Evolutionary conservation across 2,113 vertebrate species (phyloP), one percentile per base, ranked within the genome.

Genomic region (Erythrocercus mccallii): DNA sequence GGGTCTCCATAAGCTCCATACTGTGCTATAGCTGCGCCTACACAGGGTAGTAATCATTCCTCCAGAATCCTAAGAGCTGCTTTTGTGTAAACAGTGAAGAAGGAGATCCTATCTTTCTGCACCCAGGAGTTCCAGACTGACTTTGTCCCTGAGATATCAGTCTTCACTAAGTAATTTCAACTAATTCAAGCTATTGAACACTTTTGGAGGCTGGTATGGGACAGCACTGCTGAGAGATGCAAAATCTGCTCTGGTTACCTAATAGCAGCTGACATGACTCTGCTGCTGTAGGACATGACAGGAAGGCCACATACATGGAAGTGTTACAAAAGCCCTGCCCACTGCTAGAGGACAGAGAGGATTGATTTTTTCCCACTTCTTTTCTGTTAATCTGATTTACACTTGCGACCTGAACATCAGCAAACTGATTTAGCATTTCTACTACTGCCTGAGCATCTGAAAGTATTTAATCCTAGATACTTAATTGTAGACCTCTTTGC

Each of bases 1-100:
- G 40, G 37, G 11, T 58, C 22, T 40, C 14, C 12, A 20, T 33
- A 57, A 38, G 47, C n/a, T 33, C 38, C 0, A 0, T 28, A 11
- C 18, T 19, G 48, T 38, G 58, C 17, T 38, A 15, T 0, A 66
- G 38, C 71, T 48, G 23, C 15, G 30, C 73, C 30, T 35, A 11
- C 15, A 22, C 9, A 3, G 2, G 19, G 18, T 11, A 35, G 8
- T 7, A 16, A 42, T 6, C 57, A 20, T 54, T 64, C 19, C 58
- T 62, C 53, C 24, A 40, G 53, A 35, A 24, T 30, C 11, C 16
- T 5, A 57, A 16, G 5, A 51, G 23, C 61, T 58, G 40, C 0
- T 19, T 57, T 58, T 38, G 5, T 28, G 38, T 19, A 9, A 70
- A 50, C 28, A 47, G 12, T 15, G 18, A 58, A 62, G 31, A 35